These are phyloP conservation scores for Delia radicum DNA, from an alignment of 1,140 invertebrate species.

Conservation along the genomic window DNA sequence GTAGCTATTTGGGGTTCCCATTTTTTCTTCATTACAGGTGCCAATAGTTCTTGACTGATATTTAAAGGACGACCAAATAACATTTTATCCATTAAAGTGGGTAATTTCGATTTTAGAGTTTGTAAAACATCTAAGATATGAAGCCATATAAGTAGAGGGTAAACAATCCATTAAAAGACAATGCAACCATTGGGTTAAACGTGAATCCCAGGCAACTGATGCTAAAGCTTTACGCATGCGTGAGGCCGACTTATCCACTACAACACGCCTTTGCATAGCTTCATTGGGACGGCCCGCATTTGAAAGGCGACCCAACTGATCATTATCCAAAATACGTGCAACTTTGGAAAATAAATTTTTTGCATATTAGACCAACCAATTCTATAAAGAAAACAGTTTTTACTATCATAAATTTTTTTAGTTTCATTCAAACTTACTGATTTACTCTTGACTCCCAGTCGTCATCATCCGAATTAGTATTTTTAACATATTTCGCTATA, in stretches of 20 bases:
- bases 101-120: constrained; percentile 73
- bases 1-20: constrained; percentile 69
- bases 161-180: constrained; percentile 70
- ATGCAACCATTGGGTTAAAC: constrained; percentile 79
- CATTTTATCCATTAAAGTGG: constrained; percentile 77
- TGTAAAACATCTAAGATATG: constrained; percentile 81
- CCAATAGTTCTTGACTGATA: constrained; percentile 58
- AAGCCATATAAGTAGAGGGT: constrained; percentile 67
- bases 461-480: constrained; percentile 62
- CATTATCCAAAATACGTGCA: constrained; percentile 69
- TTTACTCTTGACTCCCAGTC: constrained; percentile 73
- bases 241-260: constrained; percentile 71
- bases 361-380: constrained; percentile 69
- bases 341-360: constrained; percentile 68
- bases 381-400: constrained; percentile 50
- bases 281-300: constrained; percentile 61
- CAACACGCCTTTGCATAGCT: constrained; percentile 67
- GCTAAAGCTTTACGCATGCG: constrained; percentile 69
- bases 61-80: constrained; percentile 63
- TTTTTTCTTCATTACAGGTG: constrained; percentile 69
- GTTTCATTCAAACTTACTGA: constrained; percentile 59
- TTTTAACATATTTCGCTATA: constrained; percentile 64
- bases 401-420: neutral
- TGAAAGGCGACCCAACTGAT: constrained; percentile 69
- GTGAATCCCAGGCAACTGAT: constrained; percentile 68